Percentiles rank a stretch among this genome's conserved stretches.
Evolutionary conservation across 1,140 invertebrate species (phyloP).

Genomic region (Drosophila repletoides): DNA sequence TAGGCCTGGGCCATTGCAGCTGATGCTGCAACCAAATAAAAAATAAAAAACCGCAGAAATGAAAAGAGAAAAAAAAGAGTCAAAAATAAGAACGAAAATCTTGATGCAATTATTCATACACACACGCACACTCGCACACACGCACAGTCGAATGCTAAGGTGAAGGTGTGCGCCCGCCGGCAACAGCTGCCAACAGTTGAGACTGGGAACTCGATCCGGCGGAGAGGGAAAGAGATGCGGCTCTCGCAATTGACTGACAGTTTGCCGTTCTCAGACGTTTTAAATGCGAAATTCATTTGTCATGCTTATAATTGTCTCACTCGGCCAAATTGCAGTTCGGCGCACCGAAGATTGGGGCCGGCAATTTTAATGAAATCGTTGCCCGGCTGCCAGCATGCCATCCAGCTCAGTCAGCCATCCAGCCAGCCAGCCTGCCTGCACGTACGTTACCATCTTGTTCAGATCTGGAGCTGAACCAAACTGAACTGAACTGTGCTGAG

Average conservation of each 20-base stretch:
- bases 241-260: slow-evolving; percentile 60
- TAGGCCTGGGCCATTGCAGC: slow-evolving; percentile 25
- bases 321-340: slow-evolving; percentile 63
- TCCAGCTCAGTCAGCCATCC: slow-evolving; percentile 5
- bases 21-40: slow-evolving; percentile 20
- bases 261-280: slow-evolving; percentile 29
- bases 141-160: slow-evolving; percentile 42
- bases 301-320: slow-evolving; percentile 81
- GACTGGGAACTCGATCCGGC: neutral
- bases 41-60: slow-evolving; percentile 26
- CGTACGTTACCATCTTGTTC: slow-evolving; percentile 41
- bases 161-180: slow-evolving; percentile 64
- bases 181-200: slow-evolving; percentile 53
- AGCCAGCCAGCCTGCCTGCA: slow-evolving; percentile 46
- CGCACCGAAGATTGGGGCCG: slow-evolving; percentile 29
- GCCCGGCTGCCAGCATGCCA: slow-evolving; percentile 47
- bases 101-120: slow-evolving; percentile 78
- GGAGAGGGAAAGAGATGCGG: neutral
- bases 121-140: slow-evolving; percentile 9
- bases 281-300: slow-evolving; percentile 80
- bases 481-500: too few relatives aligned
- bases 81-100: slow-evolving; percentile 52
- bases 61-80: slow-evolving; percentile 16
- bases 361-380: slow-evolving; percentile 80
- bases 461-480: slow-evolving; percentile 18